Evolutionary conservation across 2,113 vertebrate genomes (phyloP), one percentile per base, ranked within the genome.

Genomic region (Megatriorchis doriae): DNA sequence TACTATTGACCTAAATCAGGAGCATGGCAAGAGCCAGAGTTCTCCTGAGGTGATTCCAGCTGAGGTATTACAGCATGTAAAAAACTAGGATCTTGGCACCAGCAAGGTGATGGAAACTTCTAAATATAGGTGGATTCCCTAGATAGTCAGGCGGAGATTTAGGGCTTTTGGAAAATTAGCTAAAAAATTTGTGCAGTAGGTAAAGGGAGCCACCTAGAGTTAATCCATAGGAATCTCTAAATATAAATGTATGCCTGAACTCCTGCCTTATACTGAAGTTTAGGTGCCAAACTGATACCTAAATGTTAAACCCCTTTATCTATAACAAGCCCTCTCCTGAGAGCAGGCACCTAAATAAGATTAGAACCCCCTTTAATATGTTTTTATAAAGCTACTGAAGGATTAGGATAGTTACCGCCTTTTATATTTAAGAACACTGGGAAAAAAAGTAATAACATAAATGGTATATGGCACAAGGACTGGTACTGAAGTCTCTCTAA

Each of bases 201-300:
- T 93, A 80, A 87, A 97, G 96, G 79, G 96, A 96, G 96, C 87
- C 96, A 95, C 94, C 96, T 97, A 96, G 90, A 94, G 94, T 95
- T 95, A 96, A 65, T 68, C 62, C 58, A 17, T 38, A 45, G 78
- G 53, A 93, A 93, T 90, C 25, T 82, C 56, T 82, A 7, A 4
- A 6, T 43, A 14, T 16, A 86, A 84, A 32, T 40, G 1, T 38
- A 3, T 59, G 17, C 58, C 15, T 62, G 38, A 55, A 34, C 55
- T 80, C 42, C 42, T 88, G 66, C 66, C 36, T 53, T 31, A 75
- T 70, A 11, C n/a, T 91, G 73, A 81, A 38, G 20, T 63, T 84
- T 67, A 67, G 52, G 36, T 87, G 48, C 42, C 68, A 86, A 83
- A 83, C 34, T 29, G 62, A 88, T 25, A 52, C 45, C 40, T 74